Conservation (phyloP, 2,113 vertebrate species). For the Leucoraja erinaceus region DNA sequence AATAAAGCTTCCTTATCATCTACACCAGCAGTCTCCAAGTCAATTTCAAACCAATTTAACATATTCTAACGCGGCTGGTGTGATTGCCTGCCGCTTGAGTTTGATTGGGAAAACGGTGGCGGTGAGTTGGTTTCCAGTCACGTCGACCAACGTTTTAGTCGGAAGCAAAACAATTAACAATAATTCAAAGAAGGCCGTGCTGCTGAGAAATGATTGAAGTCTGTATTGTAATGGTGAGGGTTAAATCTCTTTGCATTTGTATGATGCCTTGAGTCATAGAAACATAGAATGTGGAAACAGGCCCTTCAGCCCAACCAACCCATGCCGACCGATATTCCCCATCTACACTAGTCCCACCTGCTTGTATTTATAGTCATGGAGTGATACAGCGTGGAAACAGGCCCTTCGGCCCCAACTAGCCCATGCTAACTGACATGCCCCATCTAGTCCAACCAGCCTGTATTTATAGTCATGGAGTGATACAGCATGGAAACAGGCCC, state of each 20-base stretch:
- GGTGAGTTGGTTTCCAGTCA: background rate
- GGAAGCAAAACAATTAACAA: background rate
- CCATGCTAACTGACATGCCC: no score
- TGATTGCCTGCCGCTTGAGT: background rate
- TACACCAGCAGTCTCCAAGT: background rate
- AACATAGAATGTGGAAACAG: no score
- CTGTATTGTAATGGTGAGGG: background rate
- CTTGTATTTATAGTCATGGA: no score
- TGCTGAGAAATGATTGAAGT: background rate
- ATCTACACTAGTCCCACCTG: no score
- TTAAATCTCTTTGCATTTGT: background rate
- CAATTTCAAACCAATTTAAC: slow-evolving; percentile 12
- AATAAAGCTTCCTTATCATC: slow-evolving; percentile 21
- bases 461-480: no score
- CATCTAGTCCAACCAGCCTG: no score
- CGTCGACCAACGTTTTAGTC: background rate
- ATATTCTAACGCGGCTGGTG: background rate
- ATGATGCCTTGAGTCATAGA: background rate
- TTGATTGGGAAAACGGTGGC: background rate
- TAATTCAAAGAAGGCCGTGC: background rate
- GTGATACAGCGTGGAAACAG: no score
- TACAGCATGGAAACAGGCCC: no score
- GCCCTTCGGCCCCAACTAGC: no score
- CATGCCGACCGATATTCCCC: no score
- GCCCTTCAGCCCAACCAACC: no score